Evolutionary conservation across 2,888 invertebrate species (phyloP), one percentile per base, ranked within the genome.

Genomic region (Antheraea assamensis): DNA sequence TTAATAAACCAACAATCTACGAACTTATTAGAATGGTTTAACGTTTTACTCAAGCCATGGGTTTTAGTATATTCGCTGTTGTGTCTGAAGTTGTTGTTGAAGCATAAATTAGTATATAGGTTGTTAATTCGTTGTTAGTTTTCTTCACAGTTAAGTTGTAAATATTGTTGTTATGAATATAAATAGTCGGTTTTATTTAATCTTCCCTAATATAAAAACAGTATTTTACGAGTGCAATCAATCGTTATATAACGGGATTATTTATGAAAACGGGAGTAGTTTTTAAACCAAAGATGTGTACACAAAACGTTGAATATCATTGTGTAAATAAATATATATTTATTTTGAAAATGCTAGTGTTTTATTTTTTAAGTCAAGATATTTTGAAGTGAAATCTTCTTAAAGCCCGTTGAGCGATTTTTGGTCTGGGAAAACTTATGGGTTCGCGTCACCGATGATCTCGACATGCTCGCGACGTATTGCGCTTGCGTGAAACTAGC

Each of bases 151-250:
- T 83, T 86, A 86, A 84, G 86, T 82, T 86, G 87, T 86, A 85
- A 83, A 86, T 86, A 86, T 88, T 83, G 82, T 83, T 82, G 79
- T 64, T 64, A 64, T 64, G 27, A 30, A 64, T 15, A 85, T 88
- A 85, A 83, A 79, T 84, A 85, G 83, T 82, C 79, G 42, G 78
- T 80, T 85, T 82, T 70, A 79, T 73, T 78, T 82, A 86, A 79
- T 79, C 78, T 79, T 81, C 74, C 78, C 78, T 78, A 76, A 77
- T 81, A 78, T 79, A 82, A 76, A 82, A 83, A 80, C 91, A 92
- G 91, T 92, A 92, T 92, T 92, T 90, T 90, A 86, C 83, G 87
- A 90, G 93, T 92, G 93, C 93, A 93, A 93, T 93, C 86, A 86
- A 42, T 42, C 42, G 42, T 42, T 42, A 42, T 42, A 13, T 13